Evolutionary conservation across 2,888 invertebrate species (phyloP), one percentile per base, ranked within the genome.

Genomic region (Xanthia icteritia): DNA sequence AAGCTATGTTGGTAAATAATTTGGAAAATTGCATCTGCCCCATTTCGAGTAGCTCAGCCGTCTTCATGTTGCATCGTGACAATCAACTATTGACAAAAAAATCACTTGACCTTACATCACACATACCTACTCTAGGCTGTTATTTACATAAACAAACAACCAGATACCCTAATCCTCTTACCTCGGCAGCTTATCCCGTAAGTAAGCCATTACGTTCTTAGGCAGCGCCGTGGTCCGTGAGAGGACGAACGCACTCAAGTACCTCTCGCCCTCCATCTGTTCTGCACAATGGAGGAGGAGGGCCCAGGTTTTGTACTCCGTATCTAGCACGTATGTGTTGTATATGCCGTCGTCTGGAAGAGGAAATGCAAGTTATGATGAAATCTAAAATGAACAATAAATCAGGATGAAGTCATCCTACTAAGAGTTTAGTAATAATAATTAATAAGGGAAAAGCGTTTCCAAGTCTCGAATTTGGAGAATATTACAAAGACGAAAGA

Each of bases 201-300:
- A 95, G 91, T 98, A 98, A 42, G 98, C 97, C 94, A 98, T 97
- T 39, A 98, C 98, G 90, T 98, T 98, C 84, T 97, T 96, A 0
- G 97, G 97, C 36, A 98, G 94, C 2, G 94, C 92, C 0, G 96
- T 94, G 67, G 96, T 97, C 61, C 97, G 93, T 61, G 98, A 98
- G 94, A 99, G 97, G 56, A 99, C 97, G 90, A 99, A 98, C 69
- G 98, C 98, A 45, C 98, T 98, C 58, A 99, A 95, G 92, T 98
- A 99, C 68, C 98, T 96, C 0, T 98, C 97, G 64, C 98, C 98
- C 73, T 96, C 95, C 86, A 98, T 97, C 93, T 99, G 98, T 91
- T 98, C 99, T 0, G 99, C 99, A 89, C 99, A 99, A 91, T 99
- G 99, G 91, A 99, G 97, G 48, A 99, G 95, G 64, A 99, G 94